Conservation (phyloP, 2,797 vertebrate genomes). For the Meda fulgida region DNA sequence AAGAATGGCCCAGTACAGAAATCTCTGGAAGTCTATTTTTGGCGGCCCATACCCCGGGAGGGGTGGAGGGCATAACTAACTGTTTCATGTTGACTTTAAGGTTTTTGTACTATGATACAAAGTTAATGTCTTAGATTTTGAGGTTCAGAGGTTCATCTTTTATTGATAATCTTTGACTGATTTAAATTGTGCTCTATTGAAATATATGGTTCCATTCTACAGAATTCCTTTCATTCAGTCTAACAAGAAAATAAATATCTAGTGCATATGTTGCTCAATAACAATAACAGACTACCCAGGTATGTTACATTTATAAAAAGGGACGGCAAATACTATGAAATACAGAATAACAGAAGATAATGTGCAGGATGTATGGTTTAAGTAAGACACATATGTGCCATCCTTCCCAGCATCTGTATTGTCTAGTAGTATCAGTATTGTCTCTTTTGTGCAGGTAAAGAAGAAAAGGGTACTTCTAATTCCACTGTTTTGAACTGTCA, state of each 20-base stretch:
- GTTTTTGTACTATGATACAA: background rate
- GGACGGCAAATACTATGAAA: background rate
- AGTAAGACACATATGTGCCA: background rate
- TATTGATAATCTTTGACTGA: too few relatives aligned
- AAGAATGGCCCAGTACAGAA: too few relatives aligned
- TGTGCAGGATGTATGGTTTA: background rate
- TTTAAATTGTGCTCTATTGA: background rate
- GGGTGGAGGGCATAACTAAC: too few relatives aligned
- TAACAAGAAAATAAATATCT: background rate
- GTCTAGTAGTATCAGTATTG: background rate
- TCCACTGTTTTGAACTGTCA: background rate
- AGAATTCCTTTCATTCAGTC: background rate
- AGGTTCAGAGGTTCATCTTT: too few relatives aligned
- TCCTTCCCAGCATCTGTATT: background rate
- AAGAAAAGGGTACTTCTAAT: background rate
- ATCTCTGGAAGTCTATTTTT: too few relatives aligned
- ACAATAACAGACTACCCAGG: background rate
- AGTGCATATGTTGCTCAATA: background rate
- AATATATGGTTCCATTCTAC: too few relatives aligned
- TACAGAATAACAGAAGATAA: background rate
- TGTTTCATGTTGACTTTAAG: too few relatives aligned
- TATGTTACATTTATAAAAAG: background rate
- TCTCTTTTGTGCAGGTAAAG: constrained; percentile 10
- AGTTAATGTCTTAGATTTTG: background rate
- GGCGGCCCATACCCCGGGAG: too few relatives aligned